Percentiles rank a stretch among this genome's conserved stretches.
These are phyloP conservation scores for Nesoenas mayeri DNA, from an alignment of 2,113 vertebrate species.

Conservation along the genomic window DNA sequence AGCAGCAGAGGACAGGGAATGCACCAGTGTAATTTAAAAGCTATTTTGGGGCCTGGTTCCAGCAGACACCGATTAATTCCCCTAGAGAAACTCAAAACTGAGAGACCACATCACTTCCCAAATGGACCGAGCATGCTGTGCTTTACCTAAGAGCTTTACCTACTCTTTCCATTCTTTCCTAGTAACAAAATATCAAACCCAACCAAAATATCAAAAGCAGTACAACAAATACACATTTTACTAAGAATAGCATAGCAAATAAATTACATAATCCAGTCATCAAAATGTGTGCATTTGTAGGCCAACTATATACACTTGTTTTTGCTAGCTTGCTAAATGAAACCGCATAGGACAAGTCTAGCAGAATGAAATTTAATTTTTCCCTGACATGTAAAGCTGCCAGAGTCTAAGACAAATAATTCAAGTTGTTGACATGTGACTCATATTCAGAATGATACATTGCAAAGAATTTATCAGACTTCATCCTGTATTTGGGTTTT, in stretches of 20 bases:
- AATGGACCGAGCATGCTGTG: background rate
- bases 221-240: constrained; percentile 17
- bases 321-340: constrained; percentile 26
- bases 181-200: background rate
- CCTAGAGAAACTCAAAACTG: background rate
- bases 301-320: background rate
- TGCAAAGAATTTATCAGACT: constrained; percentile 23
- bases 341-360: constrained; percentile 14
- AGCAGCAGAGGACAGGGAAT: background rate
- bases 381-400: constrained; percentile 6
- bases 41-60: background rate
- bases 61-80: background rate
- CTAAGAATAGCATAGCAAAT: background rate
- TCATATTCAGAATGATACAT: constrained; percentile 27
- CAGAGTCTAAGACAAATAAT: constrained; percentile 45
- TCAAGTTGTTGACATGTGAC: constrained; percentile 5
- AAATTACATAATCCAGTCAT: background rate
- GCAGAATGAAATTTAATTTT: constrained; percentile 33
- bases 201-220: constrained; percentile 14
- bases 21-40: background rate
- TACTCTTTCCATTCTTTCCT: background rate
- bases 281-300: background rate
- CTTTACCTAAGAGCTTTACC: background rate
- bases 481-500: constrained; percentile 3
- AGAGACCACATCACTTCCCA: background rate